Evolutionary conservation across 2,888 invertebrate species (phyloP).

Genomic region (Hanleya hanleyi): DNA sequence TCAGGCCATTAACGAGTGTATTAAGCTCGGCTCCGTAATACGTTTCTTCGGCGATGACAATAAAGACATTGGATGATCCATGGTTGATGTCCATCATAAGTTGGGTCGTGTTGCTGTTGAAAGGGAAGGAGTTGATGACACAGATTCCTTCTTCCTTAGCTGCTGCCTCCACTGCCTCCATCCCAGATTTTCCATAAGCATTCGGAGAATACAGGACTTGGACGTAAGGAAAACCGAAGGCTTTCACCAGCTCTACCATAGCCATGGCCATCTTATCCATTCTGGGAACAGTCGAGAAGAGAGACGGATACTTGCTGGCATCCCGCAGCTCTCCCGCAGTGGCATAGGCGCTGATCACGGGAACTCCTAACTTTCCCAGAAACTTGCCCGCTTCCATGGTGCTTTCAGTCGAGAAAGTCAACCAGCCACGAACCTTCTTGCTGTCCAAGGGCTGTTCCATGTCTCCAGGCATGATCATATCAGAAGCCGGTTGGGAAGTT

Average conservation of each 20-base stretch:
- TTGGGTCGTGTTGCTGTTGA: conserved; percentile 22
- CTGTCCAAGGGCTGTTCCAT: conserved; percentile 11
- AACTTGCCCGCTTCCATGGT: conserved; percentile 41
- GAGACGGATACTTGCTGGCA: conserved; percentile 50
- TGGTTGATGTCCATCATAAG: conserved; percentile 38
- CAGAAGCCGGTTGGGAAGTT: conserved; percentile 20
- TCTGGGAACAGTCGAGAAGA: conserved; percentile 61
- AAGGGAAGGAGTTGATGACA: conserved; percentile 42
- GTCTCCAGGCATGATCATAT: conserved; percentile 12
- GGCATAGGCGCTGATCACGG: conserved; percentile 73
- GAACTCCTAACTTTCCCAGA: conserved; percentile 74
- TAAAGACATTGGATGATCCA: conserved; percentile 50
- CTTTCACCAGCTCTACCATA: conserved; percentile 54
- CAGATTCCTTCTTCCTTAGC: conserved; percentile 58
- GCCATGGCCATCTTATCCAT: conserved; percentile 60
- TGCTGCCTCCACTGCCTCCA: conserved; percentile 42
- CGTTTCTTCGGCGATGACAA: conserved; percentile 28
- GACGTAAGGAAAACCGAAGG: conserved; percentile 57
- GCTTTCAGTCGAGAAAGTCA: conserved; percentile 51
- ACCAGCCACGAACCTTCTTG: conserved; percentile 50
- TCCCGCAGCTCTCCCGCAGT: conserved; percentile 48
- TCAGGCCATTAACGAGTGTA: not conserved
- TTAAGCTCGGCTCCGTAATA: not conserved
- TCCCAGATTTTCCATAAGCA: conserved; percentile 47
- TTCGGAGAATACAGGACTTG: conserved; percentile 49